Conservation (phyloP, 2,113 vertebrate species). For the Pterocles orientalis region DNA sequence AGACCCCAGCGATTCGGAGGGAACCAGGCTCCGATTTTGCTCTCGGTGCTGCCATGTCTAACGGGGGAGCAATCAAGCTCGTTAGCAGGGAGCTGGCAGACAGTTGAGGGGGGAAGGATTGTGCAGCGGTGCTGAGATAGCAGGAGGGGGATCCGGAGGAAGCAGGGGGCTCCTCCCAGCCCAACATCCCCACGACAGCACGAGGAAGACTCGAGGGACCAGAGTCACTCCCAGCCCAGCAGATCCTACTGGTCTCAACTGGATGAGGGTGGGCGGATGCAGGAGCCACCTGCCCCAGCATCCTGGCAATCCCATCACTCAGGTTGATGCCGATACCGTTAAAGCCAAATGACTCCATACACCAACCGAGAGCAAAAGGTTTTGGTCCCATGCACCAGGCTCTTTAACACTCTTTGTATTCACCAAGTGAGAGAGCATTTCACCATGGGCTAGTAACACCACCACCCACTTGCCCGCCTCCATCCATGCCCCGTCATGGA, state of each 20-base stretch:
- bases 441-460: not conserved
- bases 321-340: not conserved
- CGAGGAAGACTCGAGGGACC: not conserved
- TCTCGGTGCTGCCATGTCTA: not conserved
- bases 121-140: not conserved
- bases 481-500: accelerated
- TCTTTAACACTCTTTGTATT: not conserved
- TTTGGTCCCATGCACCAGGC: not conserved
- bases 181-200: not conserved
- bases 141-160: not conserved
- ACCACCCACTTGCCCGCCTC: not conserved
- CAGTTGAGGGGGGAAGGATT: not conserved
- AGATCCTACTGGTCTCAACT: not conserved
- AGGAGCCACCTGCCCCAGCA: not conserved
- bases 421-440: not conserved
- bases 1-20: not conserved
- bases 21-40: not conserved
- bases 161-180: not conserved
- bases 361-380: not conserved
- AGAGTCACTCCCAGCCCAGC: not conserved
- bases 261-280: not conserved
- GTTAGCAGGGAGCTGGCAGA: not conserved
- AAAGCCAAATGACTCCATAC: not conserved
- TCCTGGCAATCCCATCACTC: not conserved
- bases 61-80: not conserved